Evolutionary conservation across 2,797 vertebrate species (phyloP).

Genomic region (Spheniscus humboldti): DNA sequence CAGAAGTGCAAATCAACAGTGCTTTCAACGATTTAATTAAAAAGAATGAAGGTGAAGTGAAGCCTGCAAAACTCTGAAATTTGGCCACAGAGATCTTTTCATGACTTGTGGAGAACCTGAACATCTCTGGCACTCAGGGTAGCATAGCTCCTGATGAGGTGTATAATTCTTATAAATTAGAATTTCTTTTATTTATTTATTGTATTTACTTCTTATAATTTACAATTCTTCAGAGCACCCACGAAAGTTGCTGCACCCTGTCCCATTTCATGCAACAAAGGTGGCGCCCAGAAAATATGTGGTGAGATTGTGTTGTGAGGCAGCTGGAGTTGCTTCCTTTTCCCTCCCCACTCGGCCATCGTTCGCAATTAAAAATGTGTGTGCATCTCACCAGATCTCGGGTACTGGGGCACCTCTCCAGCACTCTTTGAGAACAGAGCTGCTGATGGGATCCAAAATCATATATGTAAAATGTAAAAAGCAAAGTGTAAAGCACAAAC

Average conservation of each 20-base stretch:
- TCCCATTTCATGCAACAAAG: neutral
- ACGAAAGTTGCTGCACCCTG: neutral
- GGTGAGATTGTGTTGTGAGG: neutral
- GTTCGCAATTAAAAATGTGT: neutral
- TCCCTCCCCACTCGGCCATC: neutral
- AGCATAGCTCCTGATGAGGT: neutral
- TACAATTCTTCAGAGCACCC: neutral
- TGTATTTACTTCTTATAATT: neutral
- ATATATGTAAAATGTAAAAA: neutral
- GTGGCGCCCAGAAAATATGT: neutral
- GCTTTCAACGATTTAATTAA: neutral
- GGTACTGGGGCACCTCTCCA: neutral
- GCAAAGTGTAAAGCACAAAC: neutral
- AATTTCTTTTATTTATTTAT: neutral
- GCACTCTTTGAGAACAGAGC: neutral
- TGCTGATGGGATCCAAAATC: neutral
- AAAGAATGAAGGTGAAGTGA: neutral
- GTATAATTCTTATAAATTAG: neutral
- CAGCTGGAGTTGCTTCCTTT: neutral
- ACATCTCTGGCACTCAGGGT: neutral
- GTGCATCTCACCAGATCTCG: accelerated
- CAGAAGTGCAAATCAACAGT: neutral
- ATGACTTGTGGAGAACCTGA: neutral
- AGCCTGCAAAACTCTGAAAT: neutral
- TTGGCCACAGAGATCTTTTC: neutral